phyloP scores from a whole-genome alignment of 2,888 invertebrate genomes.

The Ceratothoa steindachneri region DNA sequence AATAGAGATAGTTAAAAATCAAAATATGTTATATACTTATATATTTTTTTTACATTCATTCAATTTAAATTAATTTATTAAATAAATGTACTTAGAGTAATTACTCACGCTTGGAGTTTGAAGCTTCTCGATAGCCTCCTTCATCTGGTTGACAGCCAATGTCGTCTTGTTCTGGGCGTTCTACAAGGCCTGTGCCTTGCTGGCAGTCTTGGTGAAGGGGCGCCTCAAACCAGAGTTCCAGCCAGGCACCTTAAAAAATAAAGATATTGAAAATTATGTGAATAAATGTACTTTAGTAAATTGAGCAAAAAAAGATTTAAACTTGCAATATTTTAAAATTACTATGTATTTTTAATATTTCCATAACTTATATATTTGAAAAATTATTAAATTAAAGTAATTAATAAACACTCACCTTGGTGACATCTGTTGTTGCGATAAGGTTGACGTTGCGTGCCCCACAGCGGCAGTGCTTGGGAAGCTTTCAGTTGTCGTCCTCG shows the following conservation, averaged over 20 bases:
- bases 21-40: too few relatives aligned
- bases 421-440: slow-evolving; percentile 1
- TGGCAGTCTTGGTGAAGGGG: too few relatives aligned
- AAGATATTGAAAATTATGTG: neutral
- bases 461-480: slow-evolving; percentile 6
- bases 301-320: neutral
- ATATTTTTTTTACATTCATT: too few relatives aligned
- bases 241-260: neutral
- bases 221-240: too few relatives aligned
- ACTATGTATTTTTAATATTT: neutral
- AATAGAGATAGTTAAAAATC: too few relatives aligned
- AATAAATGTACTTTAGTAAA: neutral
- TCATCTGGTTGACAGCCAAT: slow-evolving; percentile 4
- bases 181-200: neutral
- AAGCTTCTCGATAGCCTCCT: slow-evolving; percentile 4
- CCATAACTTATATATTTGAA: neutral
- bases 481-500: neutral
- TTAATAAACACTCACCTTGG: neutral
- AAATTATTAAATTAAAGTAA: neutral
- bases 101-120: too few relatives aligned
- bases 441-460: neutral
- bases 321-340: neutral
- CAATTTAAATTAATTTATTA: too few relatives aligned
- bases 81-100: neutral
- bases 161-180: slow-evolving; percentile 1